These are phyloP conservation scores for Heliconius melpomene DNA, from an alignment of 1,140 invertebrate genomes.

Conservation along the genomic window DNA sequence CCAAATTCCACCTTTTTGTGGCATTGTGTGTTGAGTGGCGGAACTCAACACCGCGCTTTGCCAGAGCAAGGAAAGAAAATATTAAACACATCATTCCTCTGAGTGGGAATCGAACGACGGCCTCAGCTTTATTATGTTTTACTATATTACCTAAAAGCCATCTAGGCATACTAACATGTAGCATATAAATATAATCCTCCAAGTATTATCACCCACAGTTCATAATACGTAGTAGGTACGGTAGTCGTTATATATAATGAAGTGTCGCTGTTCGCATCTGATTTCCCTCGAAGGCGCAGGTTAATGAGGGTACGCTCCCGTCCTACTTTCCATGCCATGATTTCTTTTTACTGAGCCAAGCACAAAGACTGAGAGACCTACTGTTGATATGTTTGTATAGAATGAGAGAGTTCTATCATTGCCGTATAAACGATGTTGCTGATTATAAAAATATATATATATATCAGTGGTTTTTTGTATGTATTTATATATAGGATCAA, in stretches of 20 bases:
- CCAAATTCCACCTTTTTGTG: no score
- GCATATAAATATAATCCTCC: background rate
- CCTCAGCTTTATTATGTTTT: no score
- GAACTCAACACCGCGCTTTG: no score
- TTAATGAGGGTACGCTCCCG: conserved; percentile 4
- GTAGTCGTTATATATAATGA: conserved; percentile 9
- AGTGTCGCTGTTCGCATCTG: conserved; percentile 13
- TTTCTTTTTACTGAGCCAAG: conserved; percentile 1
- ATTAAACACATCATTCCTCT: no score
- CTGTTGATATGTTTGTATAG: background rate
- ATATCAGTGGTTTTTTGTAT: no score
- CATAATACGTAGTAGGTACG: background rate
- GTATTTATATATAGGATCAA: no score
- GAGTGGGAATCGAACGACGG: no score
- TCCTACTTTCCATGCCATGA: conserved; percentile 7
- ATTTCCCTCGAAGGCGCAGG: conserved; percentile 14
- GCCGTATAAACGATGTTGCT: background rate
- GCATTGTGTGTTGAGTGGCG: no score
- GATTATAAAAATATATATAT: background rate
- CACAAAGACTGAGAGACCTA: background rate
- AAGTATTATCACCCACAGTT: background rate
- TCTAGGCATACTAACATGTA: no score
- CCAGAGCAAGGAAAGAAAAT: no score
- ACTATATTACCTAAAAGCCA: background rate
- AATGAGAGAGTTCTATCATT: background rate